Evolutionary conservation across 1,140 invertebrate genomes (phyloP).

Genomic region (Zelostemma sp.): DNA sequence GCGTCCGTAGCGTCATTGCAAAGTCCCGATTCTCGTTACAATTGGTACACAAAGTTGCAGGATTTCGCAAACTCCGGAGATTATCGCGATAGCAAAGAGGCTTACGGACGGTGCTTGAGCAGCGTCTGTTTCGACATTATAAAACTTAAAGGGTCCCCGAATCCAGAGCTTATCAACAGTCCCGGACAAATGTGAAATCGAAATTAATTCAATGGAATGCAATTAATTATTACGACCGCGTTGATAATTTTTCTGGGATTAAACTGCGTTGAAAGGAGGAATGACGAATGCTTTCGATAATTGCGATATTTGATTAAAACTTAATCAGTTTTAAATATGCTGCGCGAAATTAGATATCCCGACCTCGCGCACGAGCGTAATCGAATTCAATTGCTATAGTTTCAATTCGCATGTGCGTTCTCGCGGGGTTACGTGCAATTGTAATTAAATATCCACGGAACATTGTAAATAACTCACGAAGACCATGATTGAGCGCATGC

Average conservation of each 20-base stretch:
- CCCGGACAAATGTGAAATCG: too few relatives aligned
- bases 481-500: too few relatives aligned
- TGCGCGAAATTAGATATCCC: not conserved
- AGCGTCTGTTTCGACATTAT: constrained; percentile 38
- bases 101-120: constrained; percentile 35
- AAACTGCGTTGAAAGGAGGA: too few relatives aligned
- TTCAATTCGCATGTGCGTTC: not conserved
- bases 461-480: too few relatives aligned
- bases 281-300: too few relatives aligned
- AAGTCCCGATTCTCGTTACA: constrained; percentile 39
- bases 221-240: too few relatives aligned
- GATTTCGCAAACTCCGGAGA: constrained; percentile 46
- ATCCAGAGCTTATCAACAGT: too few relatives aligned
- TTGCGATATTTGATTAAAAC: not conserved
- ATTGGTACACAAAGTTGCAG: constrained; percentile 39
- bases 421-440: not conserved
- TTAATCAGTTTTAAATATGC: not conserved
- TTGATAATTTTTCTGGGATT: too few relatives aligned
- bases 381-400: not conserved
- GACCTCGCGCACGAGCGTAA: not conserved
- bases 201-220: too few relatives aligned
- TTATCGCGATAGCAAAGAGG: constrained; percentile 42
- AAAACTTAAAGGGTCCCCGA: constrained; percentile 28
- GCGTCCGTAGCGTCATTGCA: constrained; percentile 21
- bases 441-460: not conserved